Evolutionary conservation across 2,113 vertebrate genomes (phyloP).

Genomic region (Axis porcinus): DNA sequence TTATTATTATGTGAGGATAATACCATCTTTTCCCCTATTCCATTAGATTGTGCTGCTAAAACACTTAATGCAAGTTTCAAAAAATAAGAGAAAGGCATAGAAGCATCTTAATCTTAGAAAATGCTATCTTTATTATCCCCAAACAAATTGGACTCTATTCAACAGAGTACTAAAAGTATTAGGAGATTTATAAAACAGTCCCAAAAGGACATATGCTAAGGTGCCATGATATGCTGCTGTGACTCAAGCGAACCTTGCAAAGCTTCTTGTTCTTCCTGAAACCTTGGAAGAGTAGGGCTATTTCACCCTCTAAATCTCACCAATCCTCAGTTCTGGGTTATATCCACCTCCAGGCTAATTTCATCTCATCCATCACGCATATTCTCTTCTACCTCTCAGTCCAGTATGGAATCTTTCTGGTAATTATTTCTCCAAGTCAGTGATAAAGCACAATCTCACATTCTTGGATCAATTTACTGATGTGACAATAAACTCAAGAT

Average conservation of each 20-base stretch:
- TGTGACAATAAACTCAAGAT: neutral
- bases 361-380: neutral
- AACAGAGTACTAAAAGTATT: constrained; percentile 1
- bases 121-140: neutral
- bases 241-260: neutral
- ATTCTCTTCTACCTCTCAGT: neutral
- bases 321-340: neutral
- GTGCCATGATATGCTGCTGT: neutral
- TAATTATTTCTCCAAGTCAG: neutral
- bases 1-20: neutral
- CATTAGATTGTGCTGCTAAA: constrained; percentile 10
- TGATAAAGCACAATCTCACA: neutral
- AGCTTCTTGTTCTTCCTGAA: neutral
- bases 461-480: neutral
- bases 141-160: constrained; percentile 14
- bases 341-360: neutral
- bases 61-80: neutral
- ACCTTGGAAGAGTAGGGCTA: neutral
- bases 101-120: neutral
- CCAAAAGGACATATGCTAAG: neutral
- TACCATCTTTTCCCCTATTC: neutral
- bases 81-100: neutral
- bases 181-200: neutral
- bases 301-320: neutral
- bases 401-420: neutral